These are phyloP conservation scores for Urocolius indicus DNA, from an alignment of 2,113 vertebrate species.

Conservation along the genomic window DNA sequence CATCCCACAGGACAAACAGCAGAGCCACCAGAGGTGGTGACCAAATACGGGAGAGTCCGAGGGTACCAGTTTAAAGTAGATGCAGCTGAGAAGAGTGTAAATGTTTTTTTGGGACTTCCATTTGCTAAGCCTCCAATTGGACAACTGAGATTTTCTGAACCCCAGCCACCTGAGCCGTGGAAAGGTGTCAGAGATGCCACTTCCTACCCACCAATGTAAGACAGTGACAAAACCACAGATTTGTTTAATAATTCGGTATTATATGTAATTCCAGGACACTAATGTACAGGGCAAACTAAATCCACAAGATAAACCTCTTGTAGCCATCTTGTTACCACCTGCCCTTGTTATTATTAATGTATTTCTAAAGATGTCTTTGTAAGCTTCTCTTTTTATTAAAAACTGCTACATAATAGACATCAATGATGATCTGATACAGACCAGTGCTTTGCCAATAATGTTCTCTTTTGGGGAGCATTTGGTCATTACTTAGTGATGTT, in stretches of 20 bases:
- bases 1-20: neutral
- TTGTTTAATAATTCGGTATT: too few relatives aligned
- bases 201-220: constrained; percentile 81
- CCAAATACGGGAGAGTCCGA: constrained; percentile 75
- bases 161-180: constrained; percentile 79
- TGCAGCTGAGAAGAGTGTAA: constrained; percentile 65
- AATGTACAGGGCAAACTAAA: neutral
- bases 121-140: constrained; percentile 86
- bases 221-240: neutral
- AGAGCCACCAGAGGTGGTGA: constrained; percentile 74
- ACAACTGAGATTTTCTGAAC: constrained; percentile 79
- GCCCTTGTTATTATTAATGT: neutral
- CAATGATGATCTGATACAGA: neutral
- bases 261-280: neutral
- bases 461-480: neutral
- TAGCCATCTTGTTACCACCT: neutral
- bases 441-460: neutral
- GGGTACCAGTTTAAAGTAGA: constrained; percentile 76
- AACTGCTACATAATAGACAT: neutral
- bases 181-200: constrained; percentile 79
- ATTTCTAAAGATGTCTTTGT: neutral
- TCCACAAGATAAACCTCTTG: neutral
- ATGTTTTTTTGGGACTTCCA: constrained; percentile 82
- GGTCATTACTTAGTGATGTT: neutral
- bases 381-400: neutral